These are phyloP conservation scores for Thaumatotibia leucotreta DNA, from an alignment of 1,140 invertebrate species.

Conservation along the genomic window DNA sequence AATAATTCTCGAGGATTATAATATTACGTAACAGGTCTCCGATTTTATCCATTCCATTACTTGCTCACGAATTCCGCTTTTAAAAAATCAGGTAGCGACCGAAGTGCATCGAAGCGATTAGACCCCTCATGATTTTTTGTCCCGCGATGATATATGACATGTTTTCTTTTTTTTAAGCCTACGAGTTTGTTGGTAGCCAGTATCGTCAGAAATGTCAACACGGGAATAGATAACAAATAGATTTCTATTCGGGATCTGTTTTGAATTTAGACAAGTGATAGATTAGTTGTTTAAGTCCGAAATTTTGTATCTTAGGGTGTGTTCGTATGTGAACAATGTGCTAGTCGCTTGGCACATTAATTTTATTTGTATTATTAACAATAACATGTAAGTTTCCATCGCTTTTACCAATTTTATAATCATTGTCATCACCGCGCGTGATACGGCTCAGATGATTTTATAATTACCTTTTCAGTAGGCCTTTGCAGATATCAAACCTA, in stretches of 20 bases:
- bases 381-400: too few species aligned
- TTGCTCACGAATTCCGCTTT: constrained; percentile 13
- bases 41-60: constrained; percentile 10
- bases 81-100: constrained; percentile 43
- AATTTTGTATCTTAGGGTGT: not conserved
- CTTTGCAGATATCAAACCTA: too few species aligned
- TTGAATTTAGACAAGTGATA: constrained; percentile 2
- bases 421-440: too few species aligned
- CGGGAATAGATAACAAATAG: constrained; percentile 11
- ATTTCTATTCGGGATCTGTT: constrained; percentile 7
- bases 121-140: constrained; percentile 28
- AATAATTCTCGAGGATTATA: not conserved
- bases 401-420: too few species aligned
- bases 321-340: not conserved
- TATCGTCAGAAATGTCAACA: constrained; percentile 29
- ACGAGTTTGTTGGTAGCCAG: constrained; percentile 29
- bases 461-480: too few species aligned
- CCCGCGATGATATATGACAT: constrained; percentile 46
- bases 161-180: constrained; percentile 34
- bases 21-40: not conserved
- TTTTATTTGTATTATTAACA: not conserved
- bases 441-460: too few species aligned
- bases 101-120: constrained; percentile 51
- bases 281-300: not conserved
- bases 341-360: not conserved